Base-by-base conservation (phyloP, 2,113 vertebrate genomes). In the Neogale vison region DNA sequence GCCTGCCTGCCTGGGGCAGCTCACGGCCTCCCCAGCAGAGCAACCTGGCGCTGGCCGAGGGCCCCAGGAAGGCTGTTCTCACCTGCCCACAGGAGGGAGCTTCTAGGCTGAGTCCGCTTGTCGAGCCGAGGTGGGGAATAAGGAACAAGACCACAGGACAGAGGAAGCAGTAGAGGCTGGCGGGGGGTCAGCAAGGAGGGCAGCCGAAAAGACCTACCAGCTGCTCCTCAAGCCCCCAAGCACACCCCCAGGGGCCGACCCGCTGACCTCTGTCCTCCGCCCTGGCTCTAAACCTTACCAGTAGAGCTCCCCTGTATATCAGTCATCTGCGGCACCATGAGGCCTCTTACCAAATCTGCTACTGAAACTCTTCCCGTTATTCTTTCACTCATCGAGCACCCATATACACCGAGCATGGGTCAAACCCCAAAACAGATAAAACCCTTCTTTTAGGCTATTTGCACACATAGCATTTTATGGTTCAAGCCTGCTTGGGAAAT, bases 371-470 rank as follows among this genome's bases (percentile, higher is more conserved):
- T 42, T 81, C 26, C 39, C 8, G 4, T 31, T 14, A 26, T 31
- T 7, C 72, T n/a, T 65, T 39, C 10, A 50, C 12, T 11, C 69
- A 18, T 0, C 21, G 23, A 45, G 63, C 2, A 3, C 61, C 42
- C 55, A 13, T 7, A 8, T 0, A 4, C 0, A 2, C 65, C 7
- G 31, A 36, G 13, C 3, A 14, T 39, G 4, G 17, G 29, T 59
- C n/a, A 45, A 69, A 36, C 23, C 20, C 3, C 3, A 81, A 81
- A 63, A 85, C 3, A 61, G 47, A 88, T 29, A 69, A 69, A 90
- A 29, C 3, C 47, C 36, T 42, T 52, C 23, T 42, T 87, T 80
- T 21, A 36, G 47, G 29, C 4, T 84, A 39, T n/a, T 63, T 72
- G 12, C 13, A 47, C 7, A 36, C 84, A 85, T 61, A 10, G 9